Percentiles rank a stretch among this genome's conserved stretches.
phyloP scores from a whole-genome alignment of 2,113 vertebrate species.

The Eclectus roratus region DNA sequence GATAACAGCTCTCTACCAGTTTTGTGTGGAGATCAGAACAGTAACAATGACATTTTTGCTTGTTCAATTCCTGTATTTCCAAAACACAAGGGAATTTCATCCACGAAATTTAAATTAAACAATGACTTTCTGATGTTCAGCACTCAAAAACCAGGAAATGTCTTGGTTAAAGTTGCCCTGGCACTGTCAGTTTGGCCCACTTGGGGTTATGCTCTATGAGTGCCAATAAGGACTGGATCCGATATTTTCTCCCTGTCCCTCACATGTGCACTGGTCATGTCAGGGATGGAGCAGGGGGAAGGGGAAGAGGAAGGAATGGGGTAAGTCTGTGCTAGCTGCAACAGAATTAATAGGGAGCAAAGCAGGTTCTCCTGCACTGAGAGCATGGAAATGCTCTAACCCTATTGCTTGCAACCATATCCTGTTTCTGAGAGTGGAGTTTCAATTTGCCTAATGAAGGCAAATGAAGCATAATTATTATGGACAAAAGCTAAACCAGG shows the following conservation, averaged over 20 bases:
- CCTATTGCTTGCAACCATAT: not conserved
- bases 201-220: not conserved
- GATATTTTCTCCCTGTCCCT: not conserved
- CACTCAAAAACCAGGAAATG: not conserved
- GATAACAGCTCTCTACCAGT: not conserved
- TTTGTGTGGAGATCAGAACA: not conserved
- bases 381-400: not conserved
- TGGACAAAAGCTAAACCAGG: not conserved
- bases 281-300: accelerated
- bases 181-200: not conserved
- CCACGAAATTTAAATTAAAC: not conserved
- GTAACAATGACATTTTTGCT: not conserved
- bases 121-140: not conserved
- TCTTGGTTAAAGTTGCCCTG: not conserved
- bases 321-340: not conserved
- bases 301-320: not conserved
- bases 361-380: not conserved
- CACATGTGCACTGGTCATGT: not conserved
- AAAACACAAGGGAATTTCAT: not conserved
- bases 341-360: not conserved
- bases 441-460: not conserved
- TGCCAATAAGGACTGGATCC: not conserved
- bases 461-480: not conserved
- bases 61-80: not conserved
- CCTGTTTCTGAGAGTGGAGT: not conserved